Evolutionary conservation across 2,888 invertebrate genomes (phyloP).

Genomic region (Limnephilus marmoratus): DNA sequence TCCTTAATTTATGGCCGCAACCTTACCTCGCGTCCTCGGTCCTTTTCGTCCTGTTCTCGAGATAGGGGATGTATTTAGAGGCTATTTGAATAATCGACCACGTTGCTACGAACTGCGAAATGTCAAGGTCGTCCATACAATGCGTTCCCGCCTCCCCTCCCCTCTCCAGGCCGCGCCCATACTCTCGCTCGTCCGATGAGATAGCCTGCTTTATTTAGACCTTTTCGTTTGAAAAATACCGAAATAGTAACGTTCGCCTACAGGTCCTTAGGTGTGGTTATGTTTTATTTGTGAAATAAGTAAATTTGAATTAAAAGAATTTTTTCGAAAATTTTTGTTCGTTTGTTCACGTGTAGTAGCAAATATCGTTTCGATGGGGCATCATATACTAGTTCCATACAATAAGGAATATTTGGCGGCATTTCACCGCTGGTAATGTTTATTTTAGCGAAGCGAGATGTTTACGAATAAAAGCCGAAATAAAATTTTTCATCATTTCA

Average conservation of each 20-base stretch:
- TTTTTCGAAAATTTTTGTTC: too few species aligned
- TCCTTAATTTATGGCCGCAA: too few species aligned
- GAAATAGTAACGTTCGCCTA: neutral
- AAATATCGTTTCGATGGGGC: too few species aligned
- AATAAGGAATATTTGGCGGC: too few species aligned
- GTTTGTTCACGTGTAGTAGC: too few species aligned
- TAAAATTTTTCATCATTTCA: too few species aligned
- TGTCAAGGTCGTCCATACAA: slow-evolving; percentile 47
- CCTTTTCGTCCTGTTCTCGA: neutral
- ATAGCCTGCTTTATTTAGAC: neutral
- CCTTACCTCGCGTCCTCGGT: neutral
- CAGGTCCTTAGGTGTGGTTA: neutral
- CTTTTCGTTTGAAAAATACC: neutral
- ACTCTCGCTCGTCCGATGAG: neutral
- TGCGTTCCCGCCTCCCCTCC: neutral
- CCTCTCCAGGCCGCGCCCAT: neutral
- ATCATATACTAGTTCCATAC: too few species aligned
- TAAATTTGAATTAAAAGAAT: neutral
- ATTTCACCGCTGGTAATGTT: too few species aligned
- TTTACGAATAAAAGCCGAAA: too few species aligned
- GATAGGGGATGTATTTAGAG: slow-evolving; percentile 47
- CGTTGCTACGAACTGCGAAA: slow-evolving; percentile 55
- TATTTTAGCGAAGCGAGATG: too few species aligned
- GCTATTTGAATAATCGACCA: slow-evolving; percentile 64
- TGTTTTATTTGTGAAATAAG: too few species aligned